Evolutionary conservation across 1,140 invertebrate genomes (phyloP).

Genomic region (Drosophila pallidifrons): DNA sequence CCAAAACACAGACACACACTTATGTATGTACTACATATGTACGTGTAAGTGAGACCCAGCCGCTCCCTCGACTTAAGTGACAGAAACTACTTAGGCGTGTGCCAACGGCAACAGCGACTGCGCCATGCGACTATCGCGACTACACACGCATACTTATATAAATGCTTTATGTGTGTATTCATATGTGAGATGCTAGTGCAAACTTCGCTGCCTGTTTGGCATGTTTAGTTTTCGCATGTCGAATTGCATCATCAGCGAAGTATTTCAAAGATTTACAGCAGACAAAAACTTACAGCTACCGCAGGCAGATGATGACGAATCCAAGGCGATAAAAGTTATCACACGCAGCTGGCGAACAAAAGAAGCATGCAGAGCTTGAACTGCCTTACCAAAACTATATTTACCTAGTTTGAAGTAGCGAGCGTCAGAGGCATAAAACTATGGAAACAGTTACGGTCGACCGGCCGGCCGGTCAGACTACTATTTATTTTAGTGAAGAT

Average conservation of each 20-base stretch:
- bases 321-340: constrained; percentile 61
- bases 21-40: background rate
- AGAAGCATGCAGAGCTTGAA: constrained; percentile 14
- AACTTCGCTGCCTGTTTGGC: constrained; percentile 44
- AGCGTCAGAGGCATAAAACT: constrained; percentile 30
- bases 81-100: constrained; percentile 76
- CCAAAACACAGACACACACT: constrained; percentile 12
- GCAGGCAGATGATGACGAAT: constrained; percentile 30
- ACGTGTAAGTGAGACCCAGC: constrained; percentile 34
- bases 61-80: constrained; percentile 77
- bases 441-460: constrained; percentile 29
- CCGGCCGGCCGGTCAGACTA: constrained; percentile 30
- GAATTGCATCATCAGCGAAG: constrained; percentile 68
- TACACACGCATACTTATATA: constrained; percentile 13
- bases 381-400: constrained; percentile 31
- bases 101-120: constrained; percentile 40
- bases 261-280: constrained; percentile 65
- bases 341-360: constrained; percentile 22
- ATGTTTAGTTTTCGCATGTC: constrained; percentile 39
- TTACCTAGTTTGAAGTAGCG: constrained; percentile 33
- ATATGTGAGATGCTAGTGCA: constrained; percentile 34
- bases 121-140: constrained; percentile 42
- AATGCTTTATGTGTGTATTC: constrained; percentile 5
- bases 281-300: constrained; percentile 18
- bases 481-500: constrained; percentile 54